Evolutionary conservation across 2,888 invertebrate species (phyloP).

Genomic region (Drosophila melanosoma): DNA sequence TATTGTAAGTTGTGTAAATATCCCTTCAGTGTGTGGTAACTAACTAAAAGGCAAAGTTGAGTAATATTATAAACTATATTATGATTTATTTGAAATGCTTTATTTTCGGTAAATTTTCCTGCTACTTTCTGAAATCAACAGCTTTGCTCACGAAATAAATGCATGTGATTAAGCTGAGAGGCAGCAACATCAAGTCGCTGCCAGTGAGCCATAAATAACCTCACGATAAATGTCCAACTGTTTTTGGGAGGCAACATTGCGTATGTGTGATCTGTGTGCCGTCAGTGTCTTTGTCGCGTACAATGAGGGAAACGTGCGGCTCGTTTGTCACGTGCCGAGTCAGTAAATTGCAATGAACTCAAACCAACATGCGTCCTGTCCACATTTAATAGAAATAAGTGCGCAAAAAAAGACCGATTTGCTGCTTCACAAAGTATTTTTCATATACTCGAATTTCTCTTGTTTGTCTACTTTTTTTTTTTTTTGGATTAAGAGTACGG

Average conservation of each 20-base stretch:
- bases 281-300: constrained; percentile 50
- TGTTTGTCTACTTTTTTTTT: background rate
- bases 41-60: constrained; percentile 5
- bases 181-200: constrained; percentile 23
- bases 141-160: constrained; percentile 44
- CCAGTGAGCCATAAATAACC: constrained; percentile 46
- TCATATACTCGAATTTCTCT: constrained; percentile 22
- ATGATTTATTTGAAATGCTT: constrained; percentile 48
- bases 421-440: constrained; percentile 14
- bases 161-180: constrained; percentile 42
- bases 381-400: constrained; percentile 69
- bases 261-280: constrained; percentile 53
- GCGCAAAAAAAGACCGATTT: constrained; percentile 29
- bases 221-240: constrained; percentile 38
- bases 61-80: constrained; percentile 37
- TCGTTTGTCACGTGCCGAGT: constrained; percentile 81
- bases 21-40: background rate
- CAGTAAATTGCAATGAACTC: constrained; percentile 82
- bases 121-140: constrained; percentile 36
- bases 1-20: background rate
- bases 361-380: constrained; percentile 69
- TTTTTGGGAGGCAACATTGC: constrained; percentile 33
- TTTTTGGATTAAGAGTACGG: background rate
- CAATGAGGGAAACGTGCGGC: constrained; percentile 67
- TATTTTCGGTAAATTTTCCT: background rate